Evolutionary conservation across 2,888 invertebrate species (phyloP), one percentile per base, ranked within the genome.

Genomic region (Hedychridium roseum): DNA sequence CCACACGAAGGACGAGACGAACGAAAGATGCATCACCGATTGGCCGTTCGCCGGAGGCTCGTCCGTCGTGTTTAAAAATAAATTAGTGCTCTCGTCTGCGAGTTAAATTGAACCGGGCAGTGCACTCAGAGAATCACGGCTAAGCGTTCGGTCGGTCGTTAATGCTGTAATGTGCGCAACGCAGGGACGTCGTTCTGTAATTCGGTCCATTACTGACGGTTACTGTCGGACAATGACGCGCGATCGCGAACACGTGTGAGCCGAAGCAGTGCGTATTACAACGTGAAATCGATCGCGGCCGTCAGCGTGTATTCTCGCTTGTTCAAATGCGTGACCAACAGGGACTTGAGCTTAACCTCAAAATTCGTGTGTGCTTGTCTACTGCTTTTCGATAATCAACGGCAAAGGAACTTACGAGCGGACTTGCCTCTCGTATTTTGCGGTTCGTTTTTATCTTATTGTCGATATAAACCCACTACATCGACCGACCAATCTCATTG

Each of bases 61-160:
- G 70, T 43, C 62, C 54, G 42, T 30, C 46, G 47, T 51, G 57
- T 65, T 70, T 61, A 68, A 71, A 70, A 71, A 71, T 71, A 72
- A 70, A 61, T 70, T 50, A 59, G 54, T 54, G 12, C 27, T 58
- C 49, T 51, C 45, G 35, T 43, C 46, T 43, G 42, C 51, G 50
- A 56, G 56, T 60, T 68, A 60, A 69, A 66, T 63, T 52, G 50
- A 64, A 60, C 59, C 68, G 70, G 69, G 43, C 69, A 69, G 67
- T 70, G 65, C 67, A 70, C 71, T 69, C 64, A 54, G 47, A 35
- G 34, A 50, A 55, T 63, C 49, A 39, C 44, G 44, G 47, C 49
- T 41, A 38, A 42, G 45, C 40, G 40, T 21, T 49, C 26, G 12
- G 35, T 39, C 36, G 27, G 31, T 26, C 21, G 11, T 11, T 16